A percentile compares a stretch with the other conserved stretches of the same genome.
These are phyloP conservation scores for Scytalopus superciliaris DNA, from an alignment of 2,113 vertebrate genomes.

Conservation along the genomic window DNA sequence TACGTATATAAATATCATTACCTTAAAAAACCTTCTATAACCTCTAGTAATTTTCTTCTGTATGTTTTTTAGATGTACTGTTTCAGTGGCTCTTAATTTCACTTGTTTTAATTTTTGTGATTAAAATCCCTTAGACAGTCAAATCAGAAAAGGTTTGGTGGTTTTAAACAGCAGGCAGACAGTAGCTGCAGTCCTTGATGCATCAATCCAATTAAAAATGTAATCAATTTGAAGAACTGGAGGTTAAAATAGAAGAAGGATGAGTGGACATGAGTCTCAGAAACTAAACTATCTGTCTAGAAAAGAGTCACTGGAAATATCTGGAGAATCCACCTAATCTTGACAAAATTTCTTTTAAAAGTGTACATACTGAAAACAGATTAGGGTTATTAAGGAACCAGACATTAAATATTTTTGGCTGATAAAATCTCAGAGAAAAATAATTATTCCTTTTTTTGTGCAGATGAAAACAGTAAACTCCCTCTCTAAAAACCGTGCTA, in stretches of 20 bases:
- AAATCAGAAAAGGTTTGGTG: not conserved
- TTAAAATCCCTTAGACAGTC: constrained; percentile 11
- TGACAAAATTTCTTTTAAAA: constrained; percentile 1
- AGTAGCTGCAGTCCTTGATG: not conserved
- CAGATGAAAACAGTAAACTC: constrained; percentile 48
- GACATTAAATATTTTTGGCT: constrained; percentile 50
- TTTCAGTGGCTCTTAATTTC: constrained; percentile 26
- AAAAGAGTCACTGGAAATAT: not conserved
- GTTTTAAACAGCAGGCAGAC: constrained; percentile 2
- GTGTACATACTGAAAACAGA: not conserved
- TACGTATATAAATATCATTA: not conserved
- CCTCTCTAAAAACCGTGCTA: constrained; percentile 28
- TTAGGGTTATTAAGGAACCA: constrained; percentile 19
- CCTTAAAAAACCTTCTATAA: not conserved
- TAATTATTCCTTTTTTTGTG: constrained; percentile 24
- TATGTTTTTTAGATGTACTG: not conserved
- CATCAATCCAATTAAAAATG: constrained; percentile 42
- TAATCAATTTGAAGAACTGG: constrained; percentile 25
- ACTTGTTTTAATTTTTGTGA: not conserved
- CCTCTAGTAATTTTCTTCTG: not conserved
- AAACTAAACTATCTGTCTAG: not conserved
- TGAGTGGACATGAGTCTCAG: not conserved
- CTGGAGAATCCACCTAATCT: not conserved
- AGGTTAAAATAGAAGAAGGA: constrained; percentile 1
- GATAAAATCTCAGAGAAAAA: constrained; percentile 43